A percentile compares a stretch with the other conserved stretches of the same genome.
phyloP scores from a whole-genome alignment of 2,888 invertebrate genomes.

The Cordilura impudica region DNA sequence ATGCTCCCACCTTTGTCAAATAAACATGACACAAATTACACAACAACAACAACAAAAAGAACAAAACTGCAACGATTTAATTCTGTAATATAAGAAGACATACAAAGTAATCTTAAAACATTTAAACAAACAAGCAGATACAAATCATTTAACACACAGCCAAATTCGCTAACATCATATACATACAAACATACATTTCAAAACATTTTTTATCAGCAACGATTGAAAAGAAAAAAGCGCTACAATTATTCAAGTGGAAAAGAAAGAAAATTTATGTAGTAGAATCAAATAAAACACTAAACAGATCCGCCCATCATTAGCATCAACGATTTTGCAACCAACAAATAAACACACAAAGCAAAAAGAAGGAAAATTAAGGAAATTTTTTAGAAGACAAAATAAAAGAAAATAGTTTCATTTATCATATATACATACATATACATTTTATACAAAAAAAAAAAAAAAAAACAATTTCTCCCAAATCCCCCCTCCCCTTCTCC shows the following conservation, averaged over 20 bases:
- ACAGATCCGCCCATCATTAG: slow-evolving; percentile 67
- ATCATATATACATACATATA: not conserved
- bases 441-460: too few relatives aligned
- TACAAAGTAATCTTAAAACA: slow-evolving; percentile 6
- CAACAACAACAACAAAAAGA: slow-evolving; percentile 53
- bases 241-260: slow-evolving; percentile 31
- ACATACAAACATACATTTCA: slow-evolving; percentile 1
- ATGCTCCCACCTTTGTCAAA: slow-evolving; percentile 63
- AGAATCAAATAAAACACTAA: slow-evolving; percentile 46
- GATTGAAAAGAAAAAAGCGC: slow-evolving; percentile 30
- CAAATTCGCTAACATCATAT: slow-evolving; percentile 9
- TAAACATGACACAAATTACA: slow-evolving; percentile 60
- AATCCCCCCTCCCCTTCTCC: not conserved
- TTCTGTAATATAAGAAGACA: slow-evolving; percentile 53
- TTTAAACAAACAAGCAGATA: slow-evolving; percentile 25
- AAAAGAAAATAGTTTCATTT: not conserved
- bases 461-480: too few relatives aligned
- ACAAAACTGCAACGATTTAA: slow-evolving; percentile 55
- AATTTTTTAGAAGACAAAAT: not conserved
- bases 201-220: slow-evolving; percentile 28
- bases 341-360: slow-evolving; percentile 19
- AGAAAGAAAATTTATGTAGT: slow-evolving; percentile 7
- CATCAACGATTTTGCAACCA: slow-evolving; percentile 58
- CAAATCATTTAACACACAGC: slow-evolving; percentile 27
- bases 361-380: slow-evolving; percentile 17